Evolutionary conservation across 2,797 vertebrate species (phyloP).

Genomic region (Squalus acanthias): DNA sequence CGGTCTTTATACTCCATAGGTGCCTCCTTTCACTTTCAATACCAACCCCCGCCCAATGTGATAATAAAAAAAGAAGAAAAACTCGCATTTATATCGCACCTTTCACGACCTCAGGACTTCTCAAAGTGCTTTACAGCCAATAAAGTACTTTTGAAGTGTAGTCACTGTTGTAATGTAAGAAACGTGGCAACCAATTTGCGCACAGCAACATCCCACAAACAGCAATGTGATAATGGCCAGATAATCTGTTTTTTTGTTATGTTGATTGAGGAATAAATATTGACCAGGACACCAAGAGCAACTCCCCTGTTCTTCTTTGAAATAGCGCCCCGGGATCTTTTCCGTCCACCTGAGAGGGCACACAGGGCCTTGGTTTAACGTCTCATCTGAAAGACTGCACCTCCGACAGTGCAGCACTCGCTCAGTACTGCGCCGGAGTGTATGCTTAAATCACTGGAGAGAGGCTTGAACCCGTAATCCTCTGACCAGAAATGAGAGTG

Average conservation of each 20-base stretch:
- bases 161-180: too few species aligned
- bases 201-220: too few species aligned
- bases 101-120: background rate
- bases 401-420: background rate
- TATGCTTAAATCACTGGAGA: too few species aligned
- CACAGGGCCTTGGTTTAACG: too few species aligned
- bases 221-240: too few species aligned
- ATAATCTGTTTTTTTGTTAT: background rate
- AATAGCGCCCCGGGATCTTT: background rate
- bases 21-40: too few species aligned
- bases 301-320: background rate
- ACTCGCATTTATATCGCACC: background rate
- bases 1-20: too few species aligned
- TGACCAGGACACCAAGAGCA: too few species aligned
- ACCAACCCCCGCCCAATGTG: background rate
- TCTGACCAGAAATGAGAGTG: background rate
- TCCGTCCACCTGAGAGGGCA: background rate
- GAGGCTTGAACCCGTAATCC: background rate
- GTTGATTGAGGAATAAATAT: background rate
- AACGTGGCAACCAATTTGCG: too few species aligned
- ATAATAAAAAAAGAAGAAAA: background rate
- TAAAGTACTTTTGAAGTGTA: background rate
- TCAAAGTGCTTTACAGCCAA: background rate
- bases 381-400: background rate
- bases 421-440: background rate